Evolutionary conservation across 1,140 invertebrate species (phyloP), one percentile per base, ranked within the genome.

Genomic region (Doryteuthis pealeii): DNA sequence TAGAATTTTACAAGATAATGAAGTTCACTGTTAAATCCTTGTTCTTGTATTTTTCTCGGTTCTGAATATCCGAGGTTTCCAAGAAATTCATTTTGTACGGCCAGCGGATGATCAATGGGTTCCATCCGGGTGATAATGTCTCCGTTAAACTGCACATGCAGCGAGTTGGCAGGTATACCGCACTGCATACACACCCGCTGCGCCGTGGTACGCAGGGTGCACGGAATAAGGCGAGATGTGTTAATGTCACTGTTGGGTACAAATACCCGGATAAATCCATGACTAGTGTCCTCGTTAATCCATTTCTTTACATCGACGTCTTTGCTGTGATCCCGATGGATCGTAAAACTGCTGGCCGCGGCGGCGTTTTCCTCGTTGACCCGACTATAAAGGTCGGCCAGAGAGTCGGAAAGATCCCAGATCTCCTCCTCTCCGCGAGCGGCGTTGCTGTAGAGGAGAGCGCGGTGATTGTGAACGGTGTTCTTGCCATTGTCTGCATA

Each of bases 91-190:
- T 87, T 87, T 78, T 87, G 86, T 58, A 88, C 77, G 2, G 80
- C 82, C 35, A 88, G 74, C 0, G 86, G 87, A 74, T 82, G 81
- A 40, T 88, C 86, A 76, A 84, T 84, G 0, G 86, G 84, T 68
- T 88, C 86, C 75, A 88, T 76, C 30, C 87, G 76, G 18, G 81
- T 76, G 67, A 88, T 88, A 33, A 88, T 84, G 78, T 88, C 85
- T 2, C 87, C 87, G 77, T 86, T 85, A 45, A 86, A 77, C 70
- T 88, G 87, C 22, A 87, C 82, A 72, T 88, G 87, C 31, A 88
- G 77, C 1, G 85, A 80, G 71, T 87, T 88, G 18, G 79, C 78
- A 1, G 85, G 84, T 54, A 85, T 77, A 10, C 82, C 84, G 70
- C 84, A 79, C 75, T 84, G 79, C 30, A 80, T 71, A 76, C 86